Conservation (phyloP, 2,797 vertebrate species). For the Anguilla marmorata region DNA sequence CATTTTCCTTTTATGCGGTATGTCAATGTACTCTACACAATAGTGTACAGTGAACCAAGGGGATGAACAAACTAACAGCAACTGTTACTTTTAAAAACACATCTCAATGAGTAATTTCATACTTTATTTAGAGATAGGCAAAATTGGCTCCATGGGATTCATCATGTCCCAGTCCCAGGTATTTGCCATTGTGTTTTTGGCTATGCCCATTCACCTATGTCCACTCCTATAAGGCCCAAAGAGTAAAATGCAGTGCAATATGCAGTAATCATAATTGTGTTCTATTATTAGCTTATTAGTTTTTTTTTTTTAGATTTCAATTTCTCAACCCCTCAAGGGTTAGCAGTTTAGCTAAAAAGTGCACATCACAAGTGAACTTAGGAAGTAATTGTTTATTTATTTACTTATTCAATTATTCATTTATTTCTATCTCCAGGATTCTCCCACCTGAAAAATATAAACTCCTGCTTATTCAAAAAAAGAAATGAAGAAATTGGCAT, state of each 20-base stretch:
- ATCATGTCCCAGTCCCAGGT: neutral
- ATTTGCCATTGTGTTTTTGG: neutral
- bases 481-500: slow-evolving; percentile 68
- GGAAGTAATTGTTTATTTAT: slow-evolving; percentile 78
- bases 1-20: neutral
- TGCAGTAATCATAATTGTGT: slow-evolving; percentile 15
- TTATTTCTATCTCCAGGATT: slow-evolving; percentile 78
- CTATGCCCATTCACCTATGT: neutral
- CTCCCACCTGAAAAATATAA: slow-evolving; percentile 81
- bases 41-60: neutral
- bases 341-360: slow-evolving; percentile 25
- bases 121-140: neutral
- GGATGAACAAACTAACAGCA: neutral
- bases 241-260: slow-evolving; percentile 17
- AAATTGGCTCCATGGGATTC: neutral
- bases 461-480: slow-evolving; percentile 71
- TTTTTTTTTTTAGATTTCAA: neutral
- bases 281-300: slow-evolving; percentile 22
- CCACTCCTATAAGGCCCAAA: neutral
- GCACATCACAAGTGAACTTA: slow-evolving; percentile 61
- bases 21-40: neutral
- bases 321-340: slow-evolving; percentile 10
- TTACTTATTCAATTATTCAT: slow-evolving; percentile 71
- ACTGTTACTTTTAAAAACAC: neutral
- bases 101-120: neutral